A percentile compares a stretch with the other conserved stretches of the same genome.
Evolutionary conservation across 2,797 vertebrate species (phyloP).

Genomic region (Cynodonichthys magdalenae): DNA sequence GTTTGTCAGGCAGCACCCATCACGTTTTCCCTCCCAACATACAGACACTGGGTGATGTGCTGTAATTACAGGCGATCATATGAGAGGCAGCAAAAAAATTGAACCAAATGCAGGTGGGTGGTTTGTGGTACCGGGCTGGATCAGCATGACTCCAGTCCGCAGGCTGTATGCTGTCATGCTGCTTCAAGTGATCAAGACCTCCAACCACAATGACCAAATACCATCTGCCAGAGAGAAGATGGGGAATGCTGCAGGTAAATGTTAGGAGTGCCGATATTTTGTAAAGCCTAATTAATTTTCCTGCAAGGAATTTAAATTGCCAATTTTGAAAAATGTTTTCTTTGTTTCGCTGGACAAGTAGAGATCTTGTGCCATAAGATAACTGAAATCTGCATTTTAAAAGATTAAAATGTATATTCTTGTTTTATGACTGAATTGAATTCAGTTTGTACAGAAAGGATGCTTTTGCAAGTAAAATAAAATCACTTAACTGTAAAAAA

Average conservation of each 20-base stretch:
- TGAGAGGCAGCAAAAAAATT: constrained; percentile 51
- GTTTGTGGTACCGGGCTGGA: constrained; percentile 74
- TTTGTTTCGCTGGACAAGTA: constrained; percentile 44
- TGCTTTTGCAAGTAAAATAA: too few relatives aligned
- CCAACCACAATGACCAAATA: constrained; percentile 56
- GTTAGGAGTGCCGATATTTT: constrained; percentile 52
- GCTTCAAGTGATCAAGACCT: constrained; percentile 54
- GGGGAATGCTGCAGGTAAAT: constrained; percentile 52
- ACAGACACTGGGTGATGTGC: constrained; percentile 60
- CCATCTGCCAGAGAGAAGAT: constrained; percentile 57
- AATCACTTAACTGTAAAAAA: too few relatives aligned
- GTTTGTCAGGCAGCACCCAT: constrained; percentile 65
- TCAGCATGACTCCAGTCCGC: constrained; percentile 70
- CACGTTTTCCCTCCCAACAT: constrained; percentile 50
- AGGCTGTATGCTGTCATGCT: constrained; percentile 50
- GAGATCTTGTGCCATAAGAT: constrained; percentile 34
- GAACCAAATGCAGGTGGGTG: constrained; percentile 73
- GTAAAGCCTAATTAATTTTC: constrained; percentile 63
- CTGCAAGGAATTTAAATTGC: constrained; percentile 43
- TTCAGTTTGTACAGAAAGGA: too few relatives aligned
- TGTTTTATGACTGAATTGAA: background rate
- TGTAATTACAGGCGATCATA: constrained; percentile 76
- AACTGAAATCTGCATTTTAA: constrained; percentile 13
- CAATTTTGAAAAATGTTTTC: constrained; percentile 54
- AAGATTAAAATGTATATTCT: constrained; percentile 10